Percentiles rank a stretch among this genome's conserved stretches.
These are phyloP conservation scores for Plectus sambesii DNA, from an alignment of 1,140 invertebrate species.

Conservation along the genomic window DNA sequence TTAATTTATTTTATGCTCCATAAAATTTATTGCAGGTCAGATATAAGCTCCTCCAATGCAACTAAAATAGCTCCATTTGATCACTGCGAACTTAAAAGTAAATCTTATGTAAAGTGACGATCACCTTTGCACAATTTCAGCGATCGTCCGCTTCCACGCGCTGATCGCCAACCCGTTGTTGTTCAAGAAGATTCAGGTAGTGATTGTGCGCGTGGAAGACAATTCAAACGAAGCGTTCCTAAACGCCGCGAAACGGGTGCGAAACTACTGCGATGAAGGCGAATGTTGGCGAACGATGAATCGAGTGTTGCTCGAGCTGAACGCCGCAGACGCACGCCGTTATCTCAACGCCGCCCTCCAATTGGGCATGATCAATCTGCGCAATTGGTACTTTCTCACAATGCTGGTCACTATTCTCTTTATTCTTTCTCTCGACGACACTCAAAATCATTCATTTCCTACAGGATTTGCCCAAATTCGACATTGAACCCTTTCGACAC, in stretches of 20 bases:
- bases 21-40: too few species aligned
- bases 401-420: constrained; percentile 15
- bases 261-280: constrained; percentile 13
- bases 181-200: constrained; percentile 3
- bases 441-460: constrained; percentile 2
- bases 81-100: too few species aligned
- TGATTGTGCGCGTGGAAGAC: background rate
- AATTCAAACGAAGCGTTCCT: background rate
- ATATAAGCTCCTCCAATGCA: too few species aligned
- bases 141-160: constrained; percentile 12
- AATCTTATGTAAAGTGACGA: constrained; percentile 40
- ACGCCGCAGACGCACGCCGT: background rate
- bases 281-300: constrained; percentile 13
- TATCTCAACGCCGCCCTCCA: constrained; percentile 25
- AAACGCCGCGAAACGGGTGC: constrained; percentile 11
- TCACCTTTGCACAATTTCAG: constrained; percentile 13
- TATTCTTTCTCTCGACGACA: background rate
- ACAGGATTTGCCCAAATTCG: constrained; percentile 17
- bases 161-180: background rate
- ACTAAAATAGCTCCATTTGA: too few species aligned
- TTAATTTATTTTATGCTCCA: too few species aligned
- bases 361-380: constrained; percentile 27
- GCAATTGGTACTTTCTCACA: constrained; percentile 27
- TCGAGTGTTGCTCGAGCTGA: constrained; percentile 12
- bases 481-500: constrained; percentile 25